Percentiles rank a stretch among this genome's conserved stretches.
Evolutionary conservation across 2,797 vertebrate genomes (phyloP).

Genomic region (Trachops cirrhosus): DNA sequence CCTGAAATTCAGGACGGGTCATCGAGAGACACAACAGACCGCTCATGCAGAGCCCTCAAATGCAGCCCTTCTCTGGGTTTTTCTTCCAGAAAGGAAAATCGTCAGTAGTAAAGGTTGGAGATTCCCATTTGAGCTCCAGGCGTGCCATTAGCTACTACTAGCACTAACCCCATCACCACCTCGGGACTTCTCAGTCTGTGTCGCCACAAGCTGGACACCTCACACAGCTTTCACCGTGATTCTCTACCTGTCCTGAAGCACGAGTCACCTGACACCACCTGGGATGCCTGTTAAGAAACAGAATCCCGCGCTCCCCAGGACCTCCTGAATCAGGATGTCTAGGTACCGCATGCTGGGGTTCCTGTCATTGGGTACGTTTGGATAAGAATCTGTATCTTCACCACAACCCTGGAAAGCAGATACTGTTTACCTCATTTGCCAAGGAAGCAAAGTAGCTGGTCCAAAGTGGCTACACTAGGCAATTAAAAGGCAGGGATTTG

Average conservation of each 20-base stretch:
- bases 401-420: not conserved
- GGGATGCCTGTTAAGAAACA: not conserved
- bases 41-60: not conserved
- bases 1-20: not conserved
- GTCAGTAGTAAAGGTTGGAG: not conserved
- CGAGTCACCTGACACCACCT: not conserved
- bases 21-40: not conserved
- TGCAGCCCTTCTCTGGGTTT: not conserved
- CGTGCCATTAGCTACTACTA: no score
- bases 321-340: not conserved
- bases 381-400: not conserved
- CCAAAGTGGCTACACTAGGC: not conserved
- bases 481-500: not conserved
- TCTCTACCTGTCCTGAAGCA: not conserved
- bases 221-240: not conserved
- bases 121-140: not conserved
- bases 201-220: not conserved
- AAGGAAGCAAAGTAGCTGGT: not conserved
- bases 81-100: not conserved
- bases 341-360: not conserved
- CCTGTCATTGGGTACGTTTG: no score
- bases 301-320: not conserved
- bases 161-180: not conserved
- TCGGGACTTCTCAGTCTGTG: rapidly evolving
- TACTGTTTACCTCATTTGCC: not conserved